These are phyloP conservation scores for Sesamia nonagrioides DNA, from an alignment of 1,140 invertebrate species.

Conservation along the genomic window DNA sequence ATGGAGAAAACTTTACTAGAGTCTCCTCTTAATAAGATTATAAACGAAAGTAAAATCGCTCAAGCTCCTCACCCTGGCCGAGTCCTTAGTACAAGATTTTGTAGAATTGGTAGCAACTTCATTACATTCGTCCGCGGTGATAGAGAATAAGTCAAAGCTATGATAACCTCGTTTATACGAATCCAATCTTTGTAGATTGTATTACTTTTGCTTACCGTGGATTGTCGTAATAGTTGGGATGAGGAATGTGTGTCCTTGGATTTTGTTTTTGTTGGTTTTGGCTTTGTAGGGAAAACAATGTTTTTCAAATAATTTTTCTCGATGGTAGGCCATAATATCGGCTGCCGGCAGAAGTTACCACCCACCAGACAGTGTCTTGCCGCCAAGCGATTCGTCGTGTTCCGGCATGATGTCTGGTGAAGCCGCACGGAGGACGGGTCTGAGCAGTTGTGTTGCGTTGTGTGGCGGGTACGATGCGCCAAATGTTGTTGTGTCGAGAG, in stretches of 20 bases:
- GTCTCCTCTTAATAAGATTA: too few species aligned
- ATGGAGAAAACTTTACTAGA: too few species aligned
- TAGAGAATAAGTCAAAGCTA: conserved; percentile 42
- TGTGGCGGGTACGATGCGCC: too few species aligned
- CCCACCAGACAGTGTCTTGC: too few species aligned
- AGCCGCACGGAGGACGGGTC: too few species aligned
- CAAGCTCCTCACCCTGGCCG: not conserved
- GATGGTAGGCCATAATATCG: too few species aligned
- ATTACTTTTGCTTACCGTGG: conserved; percentile 39
- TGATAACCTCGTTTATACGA: conserved; percentile 39
- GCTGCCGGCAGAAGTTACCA: too few species aligned
- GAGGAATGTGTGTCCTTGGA: not conserved
- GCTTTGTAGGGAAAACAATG: not conserved
- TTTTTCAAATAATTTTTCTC: not conserved
- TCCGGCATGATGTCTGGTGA: too few species aligned
- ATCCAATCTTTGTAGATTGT: conserved; percentile 41
- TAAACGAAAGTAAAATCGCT: too few species aligned
- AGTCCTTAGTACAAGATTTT: not conserved
- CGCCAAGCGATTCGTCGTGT: too few species aligned
- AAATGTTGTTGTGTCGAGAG: too few species aligned
- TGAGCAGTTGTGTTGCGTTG: too few species aligned
- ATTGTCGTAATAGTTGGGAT: conserved; percentile 29
- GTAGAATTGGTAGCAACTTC: conserved; percentile 26
- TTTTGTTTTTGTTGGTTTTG: not conserved
- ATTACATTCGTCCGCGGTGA: conserved; percentile 31